A percentile compares a stretch with the other conserved stretches of the same genome.
phyloP scores from a whole-genome alignment of 2,113 vertebrate genomes.

The Tragelaphus buxtoni region DNA sequence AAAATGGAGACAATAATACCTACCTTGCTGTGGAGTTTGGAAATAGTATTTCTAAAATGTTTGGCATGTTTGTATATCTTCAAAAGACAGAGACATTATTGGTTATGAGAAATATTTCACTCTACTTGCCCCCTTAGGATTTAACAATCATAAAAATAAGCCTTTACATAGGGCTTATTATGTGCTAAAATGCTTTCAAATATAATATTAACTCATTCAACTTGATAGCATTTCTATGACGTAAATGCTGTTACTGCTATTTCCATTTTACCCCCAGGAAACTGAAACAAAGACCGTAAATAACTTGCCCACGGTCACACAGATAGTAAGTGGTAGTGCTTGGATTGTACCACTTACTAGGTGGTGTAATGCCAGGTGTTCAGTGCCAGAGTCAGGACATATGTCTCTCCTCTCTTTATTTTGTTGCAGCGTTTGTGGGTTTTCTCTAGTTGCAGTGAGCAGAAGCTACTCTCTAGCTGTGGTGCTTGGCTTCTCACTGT shows the following conservation, averaged over 20 bases:
- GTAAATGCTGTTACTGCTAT: background rate
- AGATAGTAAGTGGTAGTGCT: background rate
- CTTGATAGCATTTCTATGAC: background rate
- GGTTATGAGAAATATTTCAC: background rate
- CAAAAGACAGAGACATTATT: background rate
- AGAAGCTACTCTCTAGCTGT: background rate
- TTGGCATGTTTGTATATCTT: background rate
- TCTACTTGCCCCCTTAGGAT: background rate
- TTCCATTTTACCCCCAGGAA: constrained; percentile 10
- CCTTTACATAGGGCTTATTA: background rate
- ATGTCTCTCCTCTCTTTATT: background rate
- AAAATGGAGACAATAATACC: background rate
- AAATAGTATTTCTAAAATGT: constrained; percentile 29
- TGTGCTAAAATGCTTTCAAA: background rate
- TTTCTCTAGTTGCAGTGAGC: background rate
- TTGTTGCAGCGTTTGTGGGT: background rate
- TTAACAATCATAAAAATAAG: background rate
- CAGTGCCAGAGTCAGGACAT: background rate
- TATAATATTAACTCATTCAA: background rate
- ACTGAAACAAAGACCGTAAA: background rate
- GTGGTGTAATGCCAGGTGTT: background rate
- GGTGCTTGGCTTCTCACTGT: background rate
- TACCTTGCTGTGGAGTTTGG: background rate
- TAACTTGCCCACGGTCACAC: background rate
- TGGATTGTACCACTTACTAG: background rate